A percentile compares a stretch with the other conserved stretches of the same genome.
Evolutionary conservation across 2,113 vertebrate genomes (phyloP).

Genomic region (Thomomys bottae): DNA sequence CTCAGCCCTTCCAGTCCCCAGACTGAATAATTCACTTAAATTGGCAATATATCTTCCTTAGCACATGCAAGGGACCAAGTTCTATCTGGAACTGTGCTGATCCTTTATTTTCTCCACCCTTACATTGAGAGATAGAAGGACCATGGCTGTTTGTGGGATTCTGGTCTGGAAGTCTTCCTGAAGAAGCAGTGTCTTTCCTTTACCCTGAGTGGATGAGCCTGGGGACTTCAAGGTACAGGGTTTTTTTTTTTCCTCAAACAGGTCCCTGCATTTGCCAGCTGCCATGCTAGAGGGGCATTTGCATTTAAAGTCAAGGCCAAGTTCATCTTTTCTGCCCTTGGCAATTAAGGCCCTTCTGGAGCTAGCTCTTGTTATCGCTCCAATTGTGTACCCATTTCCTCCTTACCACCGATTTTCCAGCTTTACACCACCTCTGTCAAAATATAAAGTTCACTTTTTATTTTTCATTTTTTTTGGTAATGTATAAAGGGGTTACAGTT

Average conservation of each 20-base stretch:
- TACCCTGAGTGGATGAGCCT: background rate
- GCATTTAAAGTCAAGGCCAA: background rate
- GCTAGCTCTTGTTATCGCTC: background rate
- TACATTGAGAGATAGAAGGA: background rate
- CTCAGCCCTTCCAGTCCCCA: background rate
- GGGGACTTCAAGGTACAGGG: too few species aligned
- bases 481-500: too few species aligned
- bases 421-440: background rate
- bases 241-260: slow-evolving; percentile 11
- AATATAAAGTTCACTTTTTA: background rate
- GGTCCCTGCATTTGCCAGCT: background rate
- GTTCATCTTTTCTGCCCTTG: too few species aligned
- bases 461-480: too few species aligned
- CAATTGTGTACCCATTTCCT: background rate
- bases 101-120: fast-evolving
- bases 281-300: background rate
- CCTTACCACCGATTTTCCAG: background rate
- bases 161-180: background rate
- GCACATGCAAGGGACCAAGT: background rate
- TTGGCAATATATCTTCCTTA: background rate
- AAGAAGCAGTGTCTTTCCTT: background rate
- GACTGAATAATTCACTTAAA: background rate
- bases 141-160: background rate
- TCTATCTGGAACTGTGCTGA: background rate
- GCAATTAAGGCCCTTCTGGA: background rate